Conservation (phyloP, 2,888 invertebrate genomes). For the Tortrix viridana region DNA sequence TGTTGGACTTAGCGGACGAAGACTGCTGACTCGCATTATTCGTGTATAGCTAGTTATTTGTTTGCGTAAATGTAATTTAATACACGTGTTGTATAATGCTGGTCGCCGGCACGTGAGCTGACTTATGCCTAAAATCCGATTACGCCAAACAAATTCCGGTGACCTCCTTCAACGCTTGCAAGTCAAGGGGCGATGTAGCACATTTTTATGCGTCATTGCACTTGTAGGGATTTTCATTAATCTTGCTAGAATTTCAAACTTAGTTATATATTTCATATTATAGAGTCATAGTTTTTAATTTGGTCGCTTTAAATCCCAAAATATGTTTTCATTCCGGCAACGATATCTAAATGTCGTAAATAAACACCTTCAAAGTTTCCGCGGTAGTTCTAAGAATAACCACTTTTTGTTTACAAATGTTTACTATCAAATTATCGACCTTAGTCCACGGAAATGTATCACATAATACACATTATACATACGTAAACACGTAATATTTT, state of each 20-base stretch:
- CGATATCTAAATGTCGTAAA: neutral
- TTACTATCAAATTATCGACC: slow-evolving; percentile 21
- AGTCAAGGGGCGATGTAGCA: slow-evolving; percentile 14
- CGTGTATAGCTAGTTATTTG: neutral
- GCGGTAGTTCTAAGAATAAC: neutral
- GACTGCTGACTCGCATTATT: no score
- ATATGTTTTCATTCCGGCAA: neutral
- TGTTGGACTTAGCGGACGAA: no score
- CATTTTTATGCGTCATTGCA: slow-evolving; percentile 28
- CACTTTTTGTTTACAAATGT: slow-evolving; percentile 16
- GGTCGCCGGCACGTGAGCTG: slow-evolving; percentile 9
- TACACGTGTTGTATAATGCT: slow-evolving; percentile 2
- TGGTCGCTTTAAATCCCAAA: neutral
- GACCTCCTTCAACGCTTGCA: slow-evolving; percentile 16
- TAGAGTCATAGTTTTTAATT: no score
- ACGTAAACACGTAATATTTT: slow-evolving; percentile 14
- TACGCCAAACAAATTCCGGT: slow-evolving; percentile 17
- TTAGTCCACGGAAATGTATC: slow-evolving; percentile 20
- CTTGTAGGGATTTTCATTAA: slow-evolving; percentile 30
- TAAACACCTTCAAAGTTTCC: slow-evolving; percentile 11
- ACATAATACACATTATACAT: slow-evolving; percentile 10
- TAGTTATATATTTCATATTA: no score
- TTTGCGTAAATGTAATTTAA: slow-evolving; percentile 22
- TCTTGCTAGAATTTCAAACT: neutral
- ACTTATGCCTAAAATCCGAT: slow-evolving; percentile 33